Evolutionary conservation across 1,140 invertebrate species (phyloP).

Genomic region (Drosophila santomea): DNA sequence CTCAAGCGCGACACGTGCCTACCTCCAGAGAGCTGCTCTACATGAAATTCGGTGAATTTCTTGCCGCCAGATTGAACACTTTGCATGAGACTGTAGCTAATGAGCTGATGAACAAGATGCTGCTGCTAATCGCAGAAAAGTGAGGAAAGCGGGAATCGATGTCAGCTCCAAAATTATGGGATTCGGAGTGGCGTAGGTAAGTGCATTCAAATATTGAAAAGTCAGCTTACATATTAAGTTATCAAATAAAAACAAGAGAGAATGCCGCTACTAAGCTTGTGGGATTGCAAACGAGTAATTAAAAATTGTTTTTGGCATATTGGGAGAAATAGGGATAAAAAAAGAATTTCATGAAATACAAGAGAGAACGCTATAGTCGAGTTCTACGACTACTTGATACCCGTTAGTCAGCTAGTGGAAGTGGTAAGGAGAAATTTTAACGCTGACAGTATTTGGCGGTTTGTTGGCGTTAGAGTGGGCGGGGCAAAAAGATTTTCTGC

Average conservation of each 20-base stretch:
- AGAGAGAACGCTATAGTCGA: too few relatives aligned
- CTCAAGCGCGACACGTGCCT: conserved; percentile 24
- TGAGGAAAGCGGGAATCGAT: conserved; percentile 15
- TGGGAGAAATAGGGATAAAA: too few relatives aligned
- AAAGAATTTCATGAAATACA: too few relatives aligned
- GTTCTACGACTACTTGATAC: too few relatives aligned
- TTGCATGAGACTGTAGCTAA: conserved; percentile 76
- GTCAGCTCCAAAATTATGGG: conserved; percentile 2
- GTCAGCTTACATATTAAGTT: background rate
- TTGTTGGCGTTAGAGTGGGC: too few relatives aligned
- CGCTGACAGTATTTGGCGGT: too few relatives aligned
- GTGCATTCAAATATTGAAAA: background rate
- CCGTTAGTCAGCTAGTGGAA: too few relatives aligned
- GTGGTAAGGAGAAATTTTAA: too few relatives aligned
- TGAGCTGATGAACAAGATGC: conserved; percentile 79
- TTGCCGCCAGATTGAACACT: conserved; percentile 79
- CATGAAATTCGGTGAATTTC: conserved; percentile 78
- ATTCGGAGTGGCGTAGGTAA: conserved; percentile 21
- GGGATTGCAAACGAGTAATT: too few relatives aligned
- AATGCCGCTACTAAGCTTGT: too few relatives aligned
- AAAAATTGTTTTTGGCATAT: too few relatives aligned
- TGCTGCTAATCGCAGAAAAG: conserved; percentile 77
- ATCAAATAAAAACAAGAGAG: background rate
- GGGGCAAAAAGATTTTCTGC: too few relatives aligned
- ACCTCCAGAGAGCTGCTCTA: conserved; percentile 72